phyloP scores from a whole-genome alignment of 2,888 invertebrate species.

The Apoda limacodes region DNA sequence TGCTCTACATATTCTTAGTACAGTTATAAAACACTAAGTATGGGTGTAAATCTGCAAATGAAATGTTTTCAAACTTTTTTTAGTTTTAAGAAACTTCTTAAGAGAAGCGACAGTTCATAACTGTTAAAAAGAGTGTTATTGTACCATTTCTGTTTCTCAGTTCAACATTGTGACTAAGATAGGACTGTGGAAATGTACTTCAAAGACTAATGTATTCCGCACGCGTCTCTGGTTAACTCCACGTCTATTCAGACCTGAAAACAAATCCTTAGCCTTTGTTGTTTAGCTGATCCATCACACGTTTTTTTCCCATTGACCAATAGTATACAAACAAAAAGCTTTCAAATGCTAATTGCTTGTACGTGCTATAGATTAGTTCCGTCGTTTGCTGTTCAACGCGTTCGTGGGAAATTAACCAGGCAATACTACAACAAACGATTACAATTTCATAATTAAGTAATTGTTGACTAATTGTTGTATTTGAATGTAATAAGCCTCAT shows the following conservation, averaged over 20 bases:
- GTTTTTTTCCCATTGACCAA: conserved; percentile 58
- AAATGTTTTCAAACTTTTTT: no score
- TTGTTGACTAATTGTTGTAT: conserved; percentile 22
- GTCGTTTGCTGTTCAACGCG: conserved; percentile 23
- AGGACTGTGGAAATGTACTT: conserved; percentile 28
- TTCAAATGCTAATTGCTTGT: conserved; percentile 62
- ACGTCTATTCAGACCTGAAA: conserved; percentile 58
- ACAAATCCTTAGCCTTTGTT: conserved; percentile 59
- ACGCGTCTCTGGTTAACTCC: conserved; percentile 52
- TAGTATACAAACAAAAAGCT: conserved; percentile 59
- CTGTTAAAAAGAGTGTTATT: no score
- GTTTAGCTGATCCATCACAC: conserved; percentile 55
- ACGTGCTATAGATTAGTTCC: conserved; percentile 62
- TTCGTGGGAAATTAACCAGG: conserved; percentile 58
- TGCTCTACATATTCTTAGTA: no score
- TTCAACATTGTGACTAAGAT: no score
- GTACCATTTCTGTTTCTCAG: no score
- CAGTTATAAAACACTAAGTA: no score
- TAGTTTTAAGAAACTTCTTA: no score
- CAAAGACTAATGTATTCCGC: conserved; percentile 49
- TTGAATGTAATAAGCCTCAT: conserved; percentile 59
- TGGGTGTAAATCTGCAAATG: no score
- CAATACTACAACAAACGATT: no score
- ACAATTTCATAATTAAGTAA: conserved; percentile 3
- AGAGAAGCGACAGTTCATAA: no score